Evolutionary conservation across 2,113 vertebrate species (phyloP), one percentile per base, ranked within the genome.

Genomic region (Thryonomys swinderianus): DNA sequence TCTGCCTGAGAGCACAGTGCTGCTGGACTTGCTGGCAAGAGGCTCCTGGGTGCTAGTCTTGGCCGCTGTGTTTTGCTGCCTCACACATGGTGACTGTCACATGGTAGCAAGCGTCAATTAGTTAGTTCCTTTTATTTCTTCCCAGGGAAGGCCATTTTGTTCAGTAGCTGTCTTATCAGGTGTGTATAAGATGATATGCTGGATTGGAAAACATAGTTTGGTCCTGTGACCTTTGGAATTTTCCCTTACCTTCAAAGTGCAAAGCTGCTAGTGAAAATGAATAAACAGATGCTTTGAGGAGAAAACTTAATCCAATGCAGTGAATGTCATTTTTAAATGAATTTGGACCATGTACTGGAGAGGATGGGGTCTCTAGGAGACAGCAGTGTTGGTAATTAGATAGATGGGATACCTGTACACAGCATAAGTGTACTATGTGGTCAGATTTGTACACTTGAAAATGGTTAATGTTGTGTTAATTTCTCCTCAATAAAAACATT

Each of bases 191-290:
- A 66, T 37, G 51, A 64, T 27, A 16, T 16, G 25, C 20, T 34
- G 21, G 20, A 1, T 7, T 78, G 53, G 66, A 42, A 80, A 79
- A 14, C 40, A 0, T 48, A 23, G n/a, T 95, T 69, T 84, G 73
- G 23, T 67, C 32, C 55, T n/a, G 4, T 42, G 57, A 27, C 62
- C 34, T 45, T 83, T 40, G 85, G 48, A 55, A 88, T 78, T 88
- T 94, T 82, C 71, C 40, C 37, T 51, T 79, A 40, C 16, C 48
- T 87, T 80, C 85, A 62, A 89, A 73, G 67, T 51, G 13, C 71
- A 45, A 86, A 86, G 69, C 27, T 64, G 11, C 40, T 57, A 0
- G 57, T 79, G 45, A 66, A 66, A 82, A n/a, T 62, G 18, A 88
- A 55, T 40, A 53, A 73, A 84, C 11, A 0, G 12, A 5, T n/a